A percentile compares a stretch with the other conserved stretches of the same genome.
Conservation (phyloP, 2,797 vertebrate genomes). For the Smutsia gigantea region DNA sequence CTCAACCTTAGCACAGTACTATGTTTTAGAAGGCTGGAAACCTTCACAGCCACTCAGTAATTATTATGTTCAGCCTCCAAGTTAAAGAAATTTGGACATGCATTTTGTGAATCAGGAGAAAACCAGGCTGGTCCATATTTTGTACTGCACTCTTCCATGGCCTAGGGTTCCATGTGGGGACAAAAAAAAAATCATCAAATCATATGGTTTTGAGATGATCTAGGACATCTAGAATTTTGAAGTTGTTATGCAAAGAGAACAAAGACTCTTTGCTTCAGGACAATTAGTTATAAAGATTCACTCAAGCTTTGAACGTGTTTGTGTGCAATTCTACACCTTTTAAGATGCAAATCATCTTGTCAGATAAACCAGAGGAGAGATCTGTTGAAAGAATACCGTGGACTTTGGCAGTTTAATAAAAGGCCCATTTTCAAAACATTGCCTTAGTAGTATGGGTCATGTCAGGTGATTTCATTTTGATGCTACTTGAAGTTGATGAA, state of each 20-base stretch:
- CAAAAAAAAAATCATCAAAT: constrained; percentile 30
- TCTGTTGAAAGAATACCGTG: constrained; percentile 22
- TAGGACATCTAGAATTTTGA: constrained; percentile 53
- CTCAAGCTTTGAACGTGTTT: constrained; percentile 54
- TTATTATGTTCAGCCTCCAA: background rate
- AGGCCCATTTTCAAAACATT: constrained; percentile 56
- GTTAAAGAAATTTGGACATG: background rate
- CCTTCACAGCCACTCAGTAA: background rate
- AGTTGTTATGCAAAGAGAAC: constrained; percentile 42
- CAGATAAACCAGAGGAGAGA: background rate
- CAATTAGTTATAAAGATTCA: constrained; percentile 46
- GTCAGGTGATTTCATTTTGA: constrained; percentile 49
- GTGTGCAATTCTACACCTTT: constrained; percentile 45
- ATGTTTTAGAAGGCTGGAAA: background rate
- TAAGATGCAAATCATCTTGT: constrained; percentile 62
- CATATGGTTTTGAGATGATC: constrained; percentile 7
- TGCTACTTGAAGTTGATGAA: constrained; percentile 37
- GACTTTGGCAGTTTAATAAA: constrained; percentile 62
- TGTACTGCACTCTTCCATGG: background rate
- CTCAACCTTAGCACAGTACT: background rate
- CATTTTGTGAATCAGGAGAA: constrained; percentile 22
- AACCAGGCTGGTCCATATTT: background rate
- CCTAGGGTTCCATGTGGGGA: constrained; percentile 7
- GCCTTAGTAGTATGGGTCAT: background rate
- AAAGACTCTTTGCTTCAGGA: constrained; percentile 50